phyloP scores from a whole-genome alignment of 2,888 invertebrate species.

The Drosophila acutilabella region DNA sequence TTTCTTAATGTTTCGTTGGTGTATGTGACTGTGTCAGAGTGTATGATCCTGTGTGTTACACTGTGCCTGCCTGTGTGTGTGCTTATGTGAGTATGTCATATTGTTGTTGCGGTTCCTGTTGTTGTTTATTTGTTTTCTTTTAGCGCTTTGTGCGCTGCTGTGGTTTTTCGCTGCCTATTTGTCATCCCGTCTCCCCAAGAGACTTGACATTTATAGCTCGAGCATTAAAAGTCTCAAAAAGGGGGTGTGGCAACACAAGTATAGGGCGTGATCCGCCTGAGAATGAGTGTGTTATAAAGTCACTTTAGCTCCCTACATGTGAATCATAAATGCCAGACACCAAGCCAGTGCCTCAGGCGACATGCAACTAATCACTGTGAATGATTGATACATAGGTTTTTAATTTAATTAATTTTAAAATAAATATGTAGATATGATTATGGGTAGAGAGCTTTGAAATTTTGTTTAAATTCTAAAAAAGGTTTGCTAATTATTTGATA shows the following conservation, averaged over 20 bases:
- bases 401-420: not conserved
- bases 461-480: too few species aligned
- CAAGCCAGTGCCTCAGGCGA: not conserved
- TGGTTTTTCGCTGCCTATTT: slow-evolving; percentile 63
- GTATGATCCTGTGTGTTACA: not conserved
- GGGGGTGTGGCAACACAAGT: slow-evolving; percentile 30
- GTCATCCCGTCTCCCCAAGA: slow-evolving; percentile 43
- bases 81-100: slow-evolving; percentile 28
- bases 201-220: slow-evolving; percentile 75
- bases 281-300: slow-evolving; percentile 50
- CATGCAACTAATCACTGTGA: slow-evolving; percentile 39
- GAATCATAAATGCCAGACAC: slow-evolving; percentile 38
- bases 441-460: too few species aligned
- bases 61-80: slow-evolving; percentile 17
- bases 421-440: not conserved
- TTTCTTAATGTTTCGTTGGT: slow-evolving; percentile 66
- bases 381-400: slow-evolving; percentile 27
- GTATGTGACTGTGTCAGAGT: slow-evolving; percentile 1
- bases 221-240: slow-evolving; percentile 68
- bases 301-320: slow-evolving; percentile 45
- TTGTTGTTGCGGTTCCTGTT: slow-evolving; percentile 29
- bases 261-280: slow-evolving; percentile 20
- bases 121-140: slow-evolving; percentile 54
- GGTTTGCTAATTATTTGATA: too few species aligned
- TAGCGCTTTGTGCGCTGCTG: slow-evolving; percentile 62